Base-by-base conservation (phyloP, 2,888 invertebrate species). In the Molanna angustata region DNA sequence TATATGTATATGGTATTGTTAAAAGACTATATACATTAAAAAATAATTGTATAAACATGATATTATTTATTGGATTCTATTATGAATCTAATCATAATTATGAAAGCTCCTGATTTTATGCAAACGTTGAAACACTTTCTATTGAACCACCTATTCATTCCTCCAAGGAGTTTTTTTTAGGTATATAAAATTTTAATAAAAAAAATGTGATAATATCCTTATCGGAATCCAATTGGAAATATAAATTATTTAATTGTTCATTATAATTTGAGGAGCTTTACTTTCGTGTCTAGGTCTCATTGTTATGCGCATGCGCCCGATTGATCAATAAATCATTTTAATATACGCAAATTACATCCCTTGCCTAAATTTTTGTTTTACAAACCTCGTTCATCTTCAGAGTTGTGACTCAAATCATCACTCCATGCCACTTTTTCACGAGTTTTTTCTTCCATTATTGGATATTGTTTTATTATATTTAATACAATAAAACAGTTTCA, bases 371-470 rank as follows among this genome's bases (percentile, higher is more conserved):
- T 27, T 27, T 27, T 35, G 6, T n/a, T 7, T 20, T 39, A 54
- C 37, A 56, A 63, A 76, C 76, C 77, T 67, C 73, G 69, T 45
- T 77, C 77, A 61, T 72, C 77, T 49, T 73, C 77, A 0, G 76
- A 76, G 60, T 77, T 72, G 63, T 75, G 72, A 58, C 76, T 77
- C 27, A 77, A 63, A 58, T 76, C 76, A 53, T 77, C 77, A 46
- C 76, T 76, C 76, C 76, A 77, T 1, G 73, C 65, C 1, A 74
- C 67, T 65, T 74, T 77, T 32, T 37, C 50, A 43, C 50, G 46
- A 39, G 22, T 21, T 39, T 43, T 54, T 49, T 52, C 56, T 19
- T 43, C 39, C 59, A 59, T 59, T 53, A 48, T 51, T 27, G 27
- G 6, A 27, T 27, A 7, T 27, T 27, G 27, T 27, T 27, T 27